Evolutionary conservation across 2,888 invertebrate species (phyloP).

Genomic region (Diadromus collaris): DNA sequence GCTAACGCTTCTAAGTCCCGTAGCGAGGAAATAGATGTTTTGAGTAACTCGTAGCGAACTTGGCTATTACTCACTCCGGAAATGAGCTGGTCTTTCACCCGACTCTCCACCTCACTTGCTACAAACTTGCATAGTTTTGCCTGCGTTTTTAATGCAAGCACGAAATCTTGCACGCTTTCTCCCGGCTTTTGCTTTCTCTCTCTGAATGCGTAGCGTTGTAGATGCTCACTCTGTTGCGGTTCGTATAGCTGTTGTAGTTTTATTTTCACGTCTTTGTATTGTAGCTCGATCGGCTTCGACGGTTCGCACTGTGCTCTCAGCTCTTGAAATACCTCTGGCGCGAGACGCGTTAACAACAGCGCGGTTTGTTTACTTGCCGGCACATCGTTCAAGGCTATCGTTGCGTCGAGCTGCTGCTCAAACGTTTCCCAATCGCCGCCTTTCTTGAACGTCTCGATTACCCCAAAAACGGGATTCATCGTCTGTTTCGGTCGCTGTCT

Average conservation of each 20-base stretch:
- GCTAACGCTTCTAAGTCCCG: constrained; percentile 38
- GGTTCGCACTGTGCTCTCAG: constrained; percentile 33
- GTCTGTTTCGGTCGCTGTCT: no score
- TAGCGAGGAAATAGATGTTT: constrained; percentile 23
- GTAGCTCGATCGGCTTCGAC: constrained; percentile 9
- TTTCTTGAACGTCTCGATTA: constrained; percentile 36
- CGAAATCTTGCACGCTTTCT: constrained; percentile 44
- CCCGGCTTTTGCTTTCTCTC: constrained; percentile 30
- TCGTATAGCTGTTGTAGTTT: constrained; percentile 27
- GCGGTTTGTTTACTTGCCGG: constrained; percentile 23
- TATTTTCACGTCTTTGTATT: background rate
- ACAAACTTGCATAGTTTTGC: constrained; percentile 38
- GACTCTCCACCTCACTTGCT: constrained; percentile 23
- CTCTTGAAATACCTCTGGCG: constrained; percentile 27
- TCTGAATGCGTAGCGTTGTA: constrained; percentile 36
- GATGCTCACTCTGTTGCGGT: constrained; percentile 26
- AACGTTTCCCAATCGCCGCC: constrained; percentile 31
- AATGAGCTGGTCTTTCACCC: constrained; percentile 46
- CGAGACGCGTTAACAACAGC: constrained; percentile 19
- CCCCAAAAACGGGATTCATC: no score
- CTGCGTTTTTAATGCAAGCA: constrained; percentile 29
- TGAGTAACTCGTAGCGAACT: constrained; percentile 46
- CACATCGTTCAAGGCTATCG: constrained; percentile 24
- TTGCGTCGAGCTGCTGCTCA: constrained; percentile 32
- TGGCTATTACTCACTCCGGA: constrained; percentile 31